phyloP scores from a whole-genome alignment of 1,140 invertebrate genomes.

The Drosophila bifasciata region DNA sequence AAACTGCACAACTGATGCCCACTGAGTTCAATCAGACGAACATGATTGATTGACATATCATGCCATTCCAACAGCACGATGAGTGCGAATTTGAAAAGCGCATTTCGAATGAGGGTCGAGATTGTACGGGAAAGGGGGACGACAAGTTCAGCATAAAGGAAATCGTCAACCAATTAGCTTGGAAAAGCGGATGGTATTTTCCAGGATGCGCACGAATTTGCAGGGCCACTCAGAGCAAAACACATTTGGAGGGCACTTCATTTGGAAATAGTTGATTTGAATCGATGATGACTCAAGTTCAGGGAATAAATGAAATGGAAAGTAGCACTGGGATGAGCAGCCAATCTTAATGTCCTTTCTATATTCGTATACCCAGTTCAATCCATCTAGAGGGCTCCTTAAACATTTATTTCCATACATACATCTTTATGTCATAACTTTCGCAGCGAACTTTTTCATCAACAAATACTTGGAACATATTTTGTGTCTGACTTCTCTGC shows the following conservation, averaged over 20 bases:
- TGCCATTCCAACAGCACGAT: conserved; percentile 29
- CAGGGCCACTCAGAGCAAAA: not conserved
- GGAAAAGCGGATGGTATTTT: conserved; percentile 32
- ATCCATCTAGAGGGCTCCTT: not conserved
- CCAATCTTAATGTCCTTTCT: too few species aligned
- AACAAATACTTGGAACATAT: conserved; percentile 44
- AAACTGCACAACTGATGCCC: conserved; percentile 39
- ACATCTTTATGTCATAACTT: conserved; percentile 23
- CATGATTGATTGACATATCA: conserved; percentile 75
- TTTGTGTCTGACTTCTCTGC: conserved; percentile 29
- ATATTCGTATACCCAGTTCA: not conserved
- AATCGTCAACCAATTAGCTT: conserved; percentile 52
- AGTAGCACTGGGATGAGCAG: too few species aligned
- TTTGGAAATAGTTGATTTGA: conserved; percentile 40
- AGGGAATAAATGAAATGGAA: too few species aligned
- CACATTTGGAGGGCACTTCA: conserved; percentile 28
- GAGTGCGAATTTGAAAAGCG: conserved; percentile 65
- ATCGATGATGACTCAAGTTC: too few species aligned
- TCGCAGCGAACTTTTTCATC: conserved; percentile 19
- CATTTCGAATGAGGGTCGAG: conserved; percentile 7
- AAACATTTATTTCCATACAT: conserved; percentile 5
- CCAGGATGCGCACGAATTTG: not conserved
- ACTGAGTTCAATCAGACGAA: conserved; percentile 61
- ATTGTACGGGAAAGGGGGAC: not conserved
- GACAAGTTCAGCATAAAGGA: conserved; percentile 16